Evolutionary conservation across 2,888 invertebrate species (phyloP), one percentile per base, ranked within the genome.

Genomic region (Lasioglossum marginatum): DNA sequence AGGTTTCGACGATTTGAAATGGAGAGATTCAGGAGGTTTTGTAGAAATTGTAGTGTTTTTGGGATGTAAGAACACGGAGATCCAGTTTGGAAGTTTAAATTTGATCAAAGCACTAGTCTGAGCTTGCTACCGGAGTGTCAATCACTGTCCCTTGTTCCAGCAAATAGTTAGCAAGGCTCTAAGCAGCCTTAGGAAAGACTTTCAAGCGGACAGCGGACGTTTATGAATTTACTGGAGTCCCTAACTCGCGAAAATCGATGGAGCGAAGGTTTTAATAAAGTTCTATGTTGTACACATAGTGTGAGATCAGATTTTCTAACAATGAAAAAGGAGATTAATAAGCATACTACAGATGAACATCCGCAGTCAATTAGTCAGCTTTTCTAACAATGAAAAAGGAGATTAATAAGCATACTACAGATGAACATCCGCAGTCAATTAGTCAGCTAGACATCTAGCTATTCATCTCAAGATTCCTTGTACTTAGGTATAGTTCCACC

Each of bases 401-500:
- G 14, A 43, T 43, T 43, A 43, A 43, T 43, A 3, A 43, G 43
- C 4, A 12, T 43, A 43, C 12, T 43, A 43, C 12, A 1, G 12
- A 43, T 12, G 43, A 43, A 12, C 12, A 57, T n/a, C 10, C 57
- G 57, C 57, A 12, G 57, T n/a, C 57, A 12, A 4, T 4, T 57
- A 10, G n/a, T 2, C 57, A 12, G n/a, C 10, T 40, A 8, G 40
- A 40, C 40, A 40, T 40, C 10, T 40, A 40, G 1, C 10, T 40
- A 40, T 12, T 12, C 43, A 14, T 43, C 60, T 27, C 14, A 16
- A 14, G 31, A 63, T 63, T 31, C 63, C 31, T 31, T 63, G 60
- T 16, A 31, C 16, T 63, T 63, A 63, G 16, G 63, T 63, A 63
- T 63, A 63, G 63, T 31, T 63, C 63, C 60, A 60, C 60, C 60